phyloP scores from a whole-genome alignment of 2,113 vertebrate genomes.

The Martes martes region DNA sequence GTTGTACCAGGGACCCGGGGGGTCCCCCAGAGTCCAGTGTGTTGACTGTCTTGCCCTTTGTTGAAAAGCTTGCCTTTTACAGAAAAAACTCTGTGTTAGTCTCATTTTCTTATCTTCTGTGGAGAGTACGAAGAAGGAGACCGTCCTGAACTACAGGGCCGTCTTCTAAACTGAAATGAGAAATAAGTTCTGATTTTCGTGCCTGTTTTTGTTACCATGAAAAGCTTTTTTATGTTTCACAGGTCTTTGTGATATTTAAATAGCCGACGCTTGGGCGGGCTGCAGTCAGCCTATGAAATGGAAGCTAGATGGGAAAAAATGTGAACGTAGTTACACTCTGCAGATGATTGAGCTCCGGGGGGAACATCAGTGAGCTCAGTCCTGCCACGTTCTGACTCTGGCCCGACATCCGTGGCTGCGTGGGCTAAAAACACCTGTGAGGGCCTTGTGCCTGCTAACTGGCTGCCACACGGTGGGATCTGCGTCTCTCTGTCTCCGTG shows the following conservation, averaged over 20 bases:
- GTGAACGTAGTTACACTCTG: background rate
- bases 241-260: background rate
- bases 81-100: background rate
- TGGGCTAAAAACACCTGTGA: background rate
- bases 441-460: background rate
- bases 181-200: background rate
- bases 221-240: background rate
- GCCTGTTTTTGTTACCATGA: background rate
- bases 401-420: background rate
- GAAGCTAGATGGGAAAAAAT: background rate
- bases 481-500: background rate
- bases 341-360: background rate
- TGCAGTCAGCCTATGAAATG: background rate
- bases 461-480: background rate
- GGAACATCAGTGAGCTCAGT: background rate
- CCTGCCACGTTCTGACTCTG: background rate
- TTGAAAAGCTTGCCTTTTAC: background rate
- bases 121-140: background rate
- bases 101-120: slow-evolving; percentile 4
- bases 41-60: background rate
- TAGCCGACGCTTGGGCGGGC: background rate
- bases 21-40: background rate
- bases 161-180: background rate
- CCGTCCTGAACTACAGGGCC: background rate
- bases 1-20: background rate